Conservation (phyloP, 2,888 invertebrate genomes). For the Hyposoter dolosus region DNA sequence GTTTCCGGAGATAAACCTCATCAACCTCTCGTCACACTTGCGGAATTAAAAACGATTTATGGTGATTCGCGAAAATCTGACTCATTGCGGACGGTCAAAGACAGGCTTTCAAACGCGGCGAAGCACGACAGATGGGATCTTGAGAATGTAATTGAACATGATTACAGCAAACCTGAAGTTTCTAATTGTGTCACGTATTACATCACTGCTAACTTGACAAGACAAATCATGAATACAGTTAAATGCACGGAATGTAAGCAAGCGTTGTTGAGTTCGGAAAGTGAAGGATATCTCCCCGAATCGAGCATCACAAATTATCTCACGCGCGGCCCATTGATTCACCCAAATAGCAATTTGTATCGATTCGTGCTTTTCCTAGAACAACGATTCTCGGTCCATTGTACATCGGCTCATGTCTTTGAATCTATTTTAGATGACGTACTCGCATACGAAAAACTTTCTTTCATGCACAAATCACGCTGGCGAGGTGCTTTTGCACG, state of each 20-base stretch:
- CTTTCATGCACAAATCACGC: conserved; percentile 43
- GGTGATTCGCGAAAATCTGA: conserved; percentile 47
- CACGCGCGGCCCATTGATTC: conserved; percentile 41
- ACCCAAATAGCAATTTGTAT: conserved; percentile 58
- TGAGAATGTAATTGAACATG: conserved; percentile 61
- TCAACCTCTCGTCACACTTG: conserved; percentile 56
- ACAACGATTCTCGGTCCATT: conserved; percentile 50
- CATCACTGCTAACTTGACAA: conserved; percentile 53
- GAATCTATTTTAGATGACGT: conserved; percentile 56
- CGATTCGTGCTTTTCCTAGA: conserved; percentile 54
- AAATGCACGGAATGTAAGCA: conserved; percentile 53
- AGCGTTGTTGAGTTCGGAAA: conserved; percentile 42
- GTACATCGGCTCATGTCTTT: conserved; percentile 49
- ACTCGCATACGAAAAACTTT: conserved; percentile 39
- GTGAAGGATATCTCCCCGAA: conserved; percentile 44
- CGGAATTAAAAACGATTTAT: conserved; percentile 57
- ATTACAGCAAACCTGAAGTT: conserved; percentile 60
- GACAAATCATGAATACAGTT: conserved; percentile 46
- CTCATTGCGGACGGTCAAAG: conserved; percentile 42
- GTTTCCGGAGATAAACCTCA: conserved; percentile 36
- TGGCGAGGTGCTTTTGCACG: conserved; percentile 36
- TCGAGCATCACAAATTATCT: conserved; percentile 33
- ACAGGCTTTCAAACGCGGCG: conserved; percentile 44
- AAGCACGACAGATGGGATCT: conserved; percentile 59
- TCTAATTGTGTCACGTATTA: conserved; percentile 59